Evolutionary conservation across 2,888 invertebrate species (phyloP), one percentile per base, ranked within the genome.

Genomic region (Lampropteryx suffumata): DNA sequence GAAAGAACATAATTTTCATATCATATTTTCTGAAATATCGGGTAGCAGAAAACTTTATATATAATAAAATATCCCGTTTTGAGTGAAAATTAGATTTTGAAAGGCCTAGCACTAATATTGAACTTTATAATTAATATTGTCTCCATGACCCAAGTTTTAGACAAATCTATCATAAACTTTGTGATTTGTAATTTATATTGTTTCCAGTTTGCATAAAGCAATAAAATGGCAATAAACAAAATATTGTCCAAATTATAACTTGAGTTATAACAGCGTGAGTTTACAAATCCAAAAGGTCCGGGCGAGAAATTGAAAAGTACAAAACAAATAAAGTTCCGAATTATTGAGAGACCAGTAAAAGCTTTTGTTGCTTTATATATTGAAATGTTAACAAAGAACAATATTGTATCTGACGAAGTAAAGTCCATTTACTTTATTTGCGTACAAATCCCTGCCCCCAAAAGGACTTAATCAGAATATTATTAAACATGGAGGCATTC

Each of bases 261-360:
- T 27, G 14, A 33, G 26, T 42, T 24, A 41, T 41, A 13, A 42
- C 24, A 36, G 24, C n/a, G 7, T 24, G 24, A 32, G 32, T 42
- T 41, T 32, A 10, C 13, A 26, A 35, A 34, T 39, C 13, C 11
- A 50, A 45, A 26, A 14, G 29, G 30, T 45, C 6, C 11, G 8
- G 2, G 27, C 27, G 12, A 21, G 28, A 42, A 39, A 33, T 26
- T 11, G 12, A 28, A 39, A 32, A 32, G 28, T 13, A 49, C 32
- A 36, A 41, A 40, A 44, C 35, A 56, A 43, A 63, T 51, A 55
- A 58, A 48, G 37, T 49, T 33, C 34, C 35, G 39, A 52, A 41
- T 41, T 40, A 41, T 29, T 30, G 30, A 17, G 12, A 37, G 37
- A 36, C 28, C 40, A 17, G 26, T 43, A 46, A 52, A 52, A 52